Evolutionary conservation across 2,888 invertebrate genomes (phyloP).

Genomic region (Cepaea hortensis): DNA sequence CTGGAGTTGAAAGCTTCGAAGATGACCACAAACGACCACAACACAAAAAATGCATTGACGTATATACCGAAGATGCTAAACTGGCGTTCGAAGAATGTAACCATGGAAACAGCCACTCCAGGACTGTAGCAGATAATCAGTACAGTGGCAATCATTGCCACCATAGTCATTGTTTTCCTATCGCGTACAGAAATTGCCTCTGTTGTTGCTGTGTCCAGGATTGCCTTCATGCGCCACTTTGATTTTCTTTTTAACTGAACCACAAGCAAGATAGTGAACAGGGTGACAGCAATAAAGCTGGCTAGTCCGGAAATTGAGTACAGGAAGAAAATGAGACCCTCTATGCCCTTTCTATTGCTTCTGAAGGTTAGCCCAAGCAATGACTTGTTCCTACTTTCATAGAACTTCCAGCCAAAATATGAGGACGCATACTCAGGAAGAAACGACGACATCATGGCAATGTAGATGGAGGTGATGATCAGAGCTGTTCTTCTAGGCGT

Average conservation of each 20-base stretch:
- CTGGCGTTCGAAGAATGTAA: not conserved
- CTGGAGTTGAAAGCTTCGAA: slow-evolving; percentile 26
- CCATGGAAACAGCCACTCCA: not conserved
- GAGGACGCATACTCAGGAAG: slow-evolving; percentile 8
- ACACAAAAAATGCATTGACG: not conserved
- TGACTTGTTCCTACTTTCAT: not conserved
- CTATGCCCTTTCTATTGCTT: not conserved
- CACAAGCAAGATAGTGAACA: slow-evolving; percentile 3
- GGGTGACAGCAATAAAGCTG: slow-evolving; percentile 9
- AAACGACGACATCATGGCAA: not conserved
- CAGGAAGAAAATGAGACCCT: not conserved
- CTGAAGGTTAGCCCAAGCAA: slow-evolving; percentile 16
- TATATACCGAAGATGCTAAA: not conserved
- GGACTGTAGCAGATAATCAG: not conserved
- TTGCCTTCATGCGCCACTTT: slow-evolving; percentile 9
- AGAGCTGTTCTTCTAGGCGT: not conserved
- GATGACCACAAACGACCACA: slow-evolving; percentile 1
- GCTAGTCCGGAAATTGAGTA: not conserved
- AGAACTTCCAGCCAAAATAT: slow-evolving; percentile 13
- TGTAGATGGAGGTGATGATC: not conserved
- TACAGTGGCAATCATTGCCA: not conserved
- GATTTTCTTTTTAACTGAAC: slow-evolving; percentile 10
- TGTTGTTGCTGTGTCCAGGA: not conserved
- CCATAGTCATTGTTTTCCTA: not conserved
- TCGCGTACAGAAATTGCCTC: not conserved